phyloP scores from a whole-genome alignment of 2,888 invertebrate species.

The Limnephilus lunatus region DNA sequence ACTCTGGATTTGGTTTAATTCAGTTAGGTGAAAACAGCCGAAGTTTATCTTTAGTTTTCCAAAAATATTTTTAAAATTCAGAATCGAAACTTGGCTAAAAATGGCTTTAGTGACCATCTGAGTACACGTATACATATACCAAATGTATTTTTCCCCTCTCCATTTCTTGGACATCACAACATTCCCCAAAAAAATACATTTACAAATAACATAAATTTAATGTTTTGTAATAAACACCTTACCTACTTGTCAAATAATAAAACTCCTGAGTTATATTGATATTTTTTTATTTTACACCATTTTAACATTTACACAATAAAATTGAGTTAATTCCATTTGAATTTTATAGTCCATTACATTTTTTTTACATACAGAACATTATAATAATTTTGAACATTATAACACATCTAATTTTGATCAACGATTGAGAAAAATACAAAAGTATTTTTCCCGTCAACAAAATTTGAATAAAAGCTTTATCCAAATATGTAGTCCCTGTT shows the following conservation, averaged over 20 bases:
- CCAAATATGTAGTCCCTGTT: neutral
- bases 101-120: neutral
- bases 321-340: constrained; percentile 41
- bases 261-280: neutral
- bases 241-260: neutral
- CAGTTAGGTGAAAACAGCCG: neutral
- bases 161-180: neutral
- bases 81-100: neutral
- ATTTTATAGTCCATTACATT: constrained; percentile 52
- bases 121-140: neutral
- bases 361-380: constrained; percentile 19
- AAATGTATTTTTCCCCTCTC: neutral
- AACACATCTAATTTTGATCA: constrained; percentile 49
- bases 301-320: constrained; percentile 54
- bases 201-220: neutral
- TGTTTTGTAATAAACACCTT: neutral
- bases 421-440: constrained; percentile 40
- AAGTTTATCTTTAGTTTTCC: neutral
- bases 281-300: constrained; percentile 45
- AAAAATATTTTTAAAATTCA: neutral
- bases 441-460: constrained; percentile 23
- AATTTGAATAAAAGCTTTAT: constrained; percentile 33
- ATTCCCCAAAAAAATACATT: neutral
- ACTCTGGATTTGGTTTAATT: neutral
- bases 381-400: constrained; percentile 49